phyloP scores from a whole-genome alignment of 1,140 invertebrate genomes.

The Drosophila ambigua region DNA sequence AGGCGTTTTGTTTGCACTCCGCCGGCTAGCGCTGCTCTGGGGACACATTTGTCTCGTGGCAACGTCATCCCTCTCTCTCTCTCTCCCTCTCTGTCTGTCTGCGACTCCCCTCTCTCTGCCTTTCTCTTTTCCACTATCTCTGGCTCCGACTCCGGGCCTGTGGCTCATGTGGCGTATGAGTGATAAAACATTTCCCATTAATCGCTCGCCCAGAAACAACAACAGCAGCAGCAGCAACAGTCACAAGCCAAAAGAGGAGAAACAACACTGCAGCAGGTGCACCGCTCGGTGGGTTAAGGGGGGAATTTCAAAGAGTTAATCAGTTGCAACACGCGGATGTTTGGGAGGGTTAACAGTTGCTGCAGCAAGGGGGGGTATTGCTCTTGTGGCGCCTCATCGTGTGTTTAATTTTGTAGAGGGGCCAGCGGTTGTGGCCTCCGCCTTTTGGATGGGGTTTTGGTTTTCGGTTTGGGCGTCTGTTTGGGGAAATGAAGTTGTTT shows the following conservation, averaged over 20 bases:
- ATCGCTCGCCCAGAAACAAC: constrained; percentile 35
- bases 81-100: neutral
- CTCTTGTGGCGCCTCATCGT: too few species aligned
- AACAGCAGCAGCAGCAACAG: constrained; percentile 15
- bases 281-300: too few species aligned
- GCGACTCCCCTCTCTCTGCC: too few species aligned
- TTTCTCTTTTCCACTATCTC: neutral
- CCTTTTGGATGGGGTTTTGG: constrained; percentile 28
- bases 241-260: neutral
- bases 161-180: constrained; percentile 64
- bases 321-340: too few species aligned
- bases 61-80: constrained; percentile 8
- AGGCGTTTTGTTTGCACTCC: constrained; percentile 60
- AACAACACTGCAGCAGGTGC: too few species aligned
- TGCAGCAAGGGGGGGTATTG: too few species aligned
- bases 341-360: too few species aligned
- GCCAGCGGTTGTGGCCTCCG: neutral
- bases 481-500: constrained; percentile 39
- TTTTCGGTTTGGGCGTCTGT: constrained; percentile 2
- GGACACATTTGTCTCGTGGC: constrained; percentile 52
- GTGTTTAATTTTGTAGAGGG: constrained; percentile 50
- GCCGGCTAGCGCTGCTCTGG: constrained; percentile 11
- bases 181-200: constrained; percentile 66
- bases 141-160: neutral
- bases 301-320: too few species aligned